A percentile compares a stretch with the other conserved stretches of the same genome.
phyloP scores from a whole-genome alignment of 2,797 vertebrate genomes.

The Emydoidea blandingii region DNA sequence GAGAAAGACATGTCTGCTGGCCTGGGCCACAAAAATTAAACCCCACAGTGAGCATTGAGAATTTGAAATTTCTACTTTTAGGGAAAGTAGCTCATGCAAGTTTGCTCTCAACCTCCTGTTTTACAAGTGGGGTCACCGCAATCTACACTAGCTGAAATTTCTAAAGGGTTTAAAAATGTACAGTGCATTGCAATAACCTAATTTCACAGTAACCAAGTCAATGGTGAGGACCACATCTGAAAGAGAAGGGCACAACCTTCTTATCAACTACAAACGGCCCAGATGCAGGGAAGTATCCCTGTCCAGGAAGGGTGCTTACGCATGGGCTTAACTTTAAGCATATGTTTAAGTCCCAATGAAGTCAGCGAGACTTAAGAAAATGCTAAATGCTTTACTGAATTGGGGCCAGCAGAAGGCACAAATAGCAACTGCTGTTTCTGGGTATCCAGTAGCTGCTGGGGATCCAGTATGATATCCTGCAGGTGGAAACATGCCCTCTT shows the following conservation, averaged over 20 bases:
- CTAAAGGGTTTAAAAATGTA: not conserved
- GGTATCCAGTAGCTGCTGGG: not conserved
- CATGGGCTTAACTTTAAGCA: not conserved
- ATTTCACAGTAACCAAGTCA: not conserved
- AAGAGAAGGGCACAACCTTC: not conserved
- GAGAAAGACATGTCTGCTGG: not conserved
- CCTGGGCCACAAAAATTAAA: constrained; percentile 5
- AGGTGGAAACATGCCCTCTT: not conserved
- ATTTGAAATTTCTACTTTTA: constrained; percentile 15
- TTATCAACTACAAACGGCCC: not conserved
- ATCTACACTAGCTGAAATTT: not conserved
- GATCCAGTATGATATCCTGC: not conserved
- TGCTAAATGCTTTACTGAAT: not conserved
- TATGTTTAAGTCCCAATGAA: not conserved
- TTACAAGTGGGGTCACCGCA: not conserved
- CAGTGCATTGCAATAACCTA: not conserved
- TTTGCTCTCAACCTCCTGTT: not conserved
- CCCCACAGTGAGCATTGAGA: not conserved
- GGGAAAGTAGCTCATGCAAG: not conserved
- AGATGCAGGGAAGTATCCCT: not conserved
- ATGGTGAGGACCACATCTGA: not conserved
- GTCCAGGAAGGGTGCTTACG: not conserved
- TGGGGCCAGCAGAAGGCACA: not conserved
- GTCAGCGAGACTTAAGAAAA: not conserved
- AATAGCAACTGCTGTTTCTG: not conserved